Conservation (phyloP, 2,888 invertebrate species). For the Hyles lineata region DNA sequence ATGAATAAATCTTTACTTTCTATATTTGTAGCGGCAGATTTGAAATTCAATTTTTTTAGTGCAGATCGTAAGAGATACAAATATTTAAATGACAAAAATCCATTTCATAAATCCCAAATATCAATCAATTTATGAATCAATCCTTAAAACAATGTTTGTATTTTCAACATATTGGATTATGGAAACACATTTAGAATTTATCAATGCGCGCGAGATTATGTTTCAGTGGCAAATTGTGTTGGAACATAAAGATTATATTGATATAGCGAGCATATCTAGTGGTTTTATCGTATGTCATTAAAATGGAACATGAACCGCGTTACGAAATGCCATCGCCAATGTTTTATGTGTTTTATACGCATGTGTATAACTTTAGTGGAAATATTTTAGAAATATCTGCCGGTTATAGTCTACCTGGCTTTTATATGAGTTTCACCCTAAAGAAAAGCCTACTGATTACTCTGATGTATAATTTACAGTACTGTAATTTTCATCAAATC, state of each 20-base stretch:
- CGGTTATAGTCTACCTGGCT: too few species aligned
- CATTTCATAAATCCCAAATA: too few species aligned
- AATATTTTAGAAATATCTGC: background rate
- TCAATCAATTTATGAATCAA: conserved; percentile 31
- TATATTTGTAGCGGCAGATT: too few species aligned
- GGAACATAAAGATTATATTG: conserved; percentile 61
- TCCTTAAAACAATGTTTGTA: background rate
- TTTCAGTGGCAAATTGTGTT: conserved; percentile 29
- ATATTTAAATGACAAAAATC: too few species aligned
- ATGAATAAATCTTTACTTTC: too few species aligned
- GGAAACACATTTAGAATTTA: conserved; percentile 30
- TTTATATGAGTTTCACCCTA: too few species aligned
- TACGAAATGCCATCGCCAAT: conserved; percentile 64
- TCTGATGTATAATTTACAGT: too few species aligned
- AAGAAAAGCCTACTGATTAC: too few species aligned
- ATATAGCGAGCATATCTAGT: conserved; percentile 66
- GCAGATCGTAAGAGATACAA: too few species aligned
- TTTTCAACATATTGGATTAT: background rate
- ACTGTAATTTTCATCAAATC: too few species aligned
- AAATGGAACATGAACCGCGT: conserved; percentile 67
- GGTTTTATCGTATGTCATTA: conserved; percentile 74
- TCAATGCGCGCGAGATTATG: conserved; percentile 33
- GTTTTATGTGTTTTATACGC: conserved; percentile 24
- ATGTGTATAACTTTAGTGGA: background rate
- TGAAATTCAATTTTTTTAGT: too few species aligned